Evolutionary conservation across 1,140 invertebrate species (phyloP), one percentile per base, ranked within the genome.

Genomic region (Cylas formicarius): DNA sequence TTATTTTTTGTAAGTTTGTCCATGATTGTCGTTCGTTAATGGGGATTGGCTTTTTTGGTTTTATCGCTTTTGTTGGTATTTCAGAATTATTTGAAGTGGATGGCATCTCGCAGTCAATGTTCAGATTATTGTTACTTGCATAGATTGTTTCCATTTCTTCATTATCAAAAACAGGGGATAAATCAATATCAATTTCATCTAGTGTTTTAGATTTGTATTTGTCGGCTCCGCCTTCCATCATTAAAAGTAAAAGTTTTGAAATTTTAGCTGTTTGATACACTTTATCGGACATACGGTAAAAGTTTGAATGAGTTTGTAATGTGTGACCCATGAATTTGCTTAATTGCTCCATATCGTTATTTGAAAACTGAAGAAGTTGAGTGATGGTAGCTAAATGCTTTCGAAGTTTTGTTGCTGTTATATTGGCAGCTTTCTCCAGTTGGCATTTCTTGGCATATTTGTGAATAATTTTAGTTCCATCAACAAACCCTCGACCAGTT

Each of bases 391-490:
- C 38, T 23, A 48, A 34, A 34, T 44, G 39, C n/a, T n/a, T n/a
- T n/a, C n/a, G n/a, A n/a, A n/a, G n/a, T 35, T 20, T 33, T 23
- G 49, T 52, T 10, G 49, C 49, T 2, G 35, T 52, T 44, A 52
- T 48, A 26, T 28, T 49, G n/a, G n/a, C n/a, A n/a, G n/a, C n/a
- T n/a, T n/a, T n/a, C n/a, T n/a, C n/a, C n/a, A n/a, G n/a, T n/a
- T n/a, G n/a, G n/a, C n/a, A n/a, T n/a, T n/a, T n/a, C n/a, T 32
- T 58, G 0, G 58, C 50, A 38, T 60, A 37, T 40, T 50, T 61
- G 45, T 55, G 29, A 11, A 63, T 24, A 11, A 57, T 39, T 47
- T 63, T 63, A 35, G n/a, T n/a, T n/a, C 61, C 63, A 8, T 58
- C 61, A 53, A 13, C 53, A 17, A 63, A 36, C 16, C 26, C 29